phyloP scores from a whole-genome alignment of 1,140 invertebrate species.

The Lamellibrachia luymesi region DNA sequence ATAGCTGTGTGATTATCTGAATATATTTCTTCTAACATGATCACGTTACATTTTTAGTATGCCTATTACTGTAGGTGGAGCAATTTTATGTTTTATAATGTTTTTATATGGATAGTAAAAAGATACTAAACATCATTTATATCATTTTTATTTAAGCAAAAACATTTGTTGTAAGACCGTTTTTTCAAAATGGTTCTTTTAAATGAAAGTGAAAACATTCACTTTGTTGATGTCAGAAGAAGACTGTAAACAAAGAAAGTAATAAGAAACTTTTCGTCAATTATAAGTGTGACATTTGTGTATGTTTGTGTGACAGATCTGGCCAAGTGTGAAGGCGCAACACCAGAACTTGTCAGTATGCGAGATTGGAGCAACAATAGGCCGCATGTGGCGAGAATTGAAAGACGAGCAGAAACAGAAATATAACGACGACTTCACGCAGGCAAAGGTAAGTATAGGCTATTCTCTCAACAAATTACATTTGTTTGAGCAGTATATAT shows the following conservation, averaged over 20 bases:
- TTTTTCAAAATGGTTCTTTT: neutral
- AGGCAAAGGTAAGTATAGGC: conserved; percentile 26
- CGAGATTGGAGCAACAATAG: conserved; percentile 31
- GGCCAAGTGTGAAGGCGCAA: conserved; percentile 27
- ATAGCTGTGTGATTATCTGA: too few species aligned
- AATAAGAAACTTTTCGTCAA: neutral
- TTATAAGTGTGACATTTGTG: neutral
- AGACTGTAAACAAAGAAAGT: too few species aligned
- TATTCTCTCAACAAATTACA: neutral
- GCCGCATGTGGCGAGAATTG: conserved; percentile 29
- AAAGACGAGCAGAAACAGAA: conserved; percentile 24
- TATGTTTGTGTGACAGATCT: conserved; percentile 23
- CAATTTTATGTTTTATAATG: too few species aligned
- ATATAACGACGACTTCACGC: conserved; percentile 28
- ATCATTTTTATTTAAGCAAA: too few species aligned
- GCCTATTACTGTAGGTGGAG: too few species aligned
- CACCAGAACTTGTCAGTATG: conserved; percentile 26
- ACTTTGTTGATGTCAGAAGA: too few species aligned
- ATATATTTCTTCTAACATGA: too few species aligned
- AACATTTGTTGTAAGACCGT: neutral
- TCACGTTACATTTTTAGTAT: too few species aligned
- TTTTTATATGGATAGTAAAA: too few species aligned
- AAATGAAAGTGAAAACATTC: too few species aligned
- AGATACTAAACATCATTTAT: too few species aligned
- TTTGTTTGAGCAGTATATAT: too few species aligned